These are phyloP conservation scores for Dufourea novaeangliae DNA, from an alignment of 1,140 invertebrate genomes.

Conservation along the genomic window DNA sequence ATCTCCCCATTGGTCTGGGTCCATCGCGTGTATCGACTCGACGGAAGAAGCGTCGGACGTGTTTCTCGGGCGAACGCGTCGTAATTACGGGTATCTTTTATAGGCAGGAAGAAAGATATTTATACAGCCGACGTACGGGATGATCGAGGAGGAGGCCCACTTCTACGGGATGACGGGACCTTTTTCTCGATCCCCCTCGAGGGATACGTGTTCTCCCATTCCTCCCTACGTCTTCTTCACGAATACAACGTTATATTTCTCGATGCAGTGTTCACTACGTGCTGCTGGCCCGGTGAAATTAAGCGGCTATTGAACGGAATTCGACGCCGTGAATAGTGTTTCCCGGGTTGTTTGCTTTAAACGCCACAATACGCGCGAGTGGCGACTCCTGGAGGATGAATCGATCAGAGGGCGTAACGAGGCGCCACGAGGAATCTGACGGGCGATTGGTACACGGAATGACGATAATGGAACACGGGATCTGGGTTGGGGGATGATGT, in stretches of 20 bases:
- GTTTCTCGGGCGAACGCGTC: slow-evolving; percentile 73
- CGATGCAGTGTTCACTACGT: neutral
- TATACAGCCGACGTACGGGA: slow-evolving; percentile 78
- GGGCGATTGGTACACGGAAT: slow-evolving; percentile 42
- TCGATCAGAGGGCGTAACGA: slow-evolving; percentile 53
- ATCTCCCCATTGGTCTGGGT: neutral
- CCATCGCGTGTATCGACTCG: slow-evolving; percentile 57
- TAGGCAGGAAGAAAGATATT: slow-evolving; percentile 78
- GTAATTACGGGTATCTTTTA: slow-evolving; percentile 79
- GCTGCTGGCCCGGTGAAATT: slow-evolving; percentile 47
- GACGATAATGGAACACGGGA: slow-evolving; percentile 34
- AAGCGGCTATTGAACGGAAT: slow-evolving; percentile 64
- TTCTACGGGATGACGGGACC: slow-evolving; percentile 72
- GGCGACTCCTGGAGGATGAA: slow-evolving; percentile 35
- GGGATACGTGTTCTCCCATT: slow-evolving; percentile 22
- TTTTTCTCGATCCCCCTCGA: slow-evolving; percentile 61
- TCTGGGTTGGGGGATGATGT: slow-evolving; percentile 14
- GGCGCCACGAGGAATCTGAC: slow-evolving; percentile 52
- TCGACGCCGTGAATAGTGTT: slow-evolving; percentile 53
- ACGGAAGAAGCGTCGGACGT: slow-evolving; percentile 69
- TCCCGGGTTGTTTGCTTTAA: slow-evolving; percentile 61
- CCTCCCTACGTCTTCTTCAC: slow-evolving; percentile 6
- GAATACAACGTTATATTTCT: slow-evolving; percentile 55
- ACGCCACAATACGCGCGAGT: slow-evolving; percentile 57
- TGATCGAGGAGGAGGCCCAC: slow-evolving; percentile 78